Base-by-base conservation (phyloP, 2,113 vertebrate genomes). In the Thinocorus orbignyianus region DNA sequence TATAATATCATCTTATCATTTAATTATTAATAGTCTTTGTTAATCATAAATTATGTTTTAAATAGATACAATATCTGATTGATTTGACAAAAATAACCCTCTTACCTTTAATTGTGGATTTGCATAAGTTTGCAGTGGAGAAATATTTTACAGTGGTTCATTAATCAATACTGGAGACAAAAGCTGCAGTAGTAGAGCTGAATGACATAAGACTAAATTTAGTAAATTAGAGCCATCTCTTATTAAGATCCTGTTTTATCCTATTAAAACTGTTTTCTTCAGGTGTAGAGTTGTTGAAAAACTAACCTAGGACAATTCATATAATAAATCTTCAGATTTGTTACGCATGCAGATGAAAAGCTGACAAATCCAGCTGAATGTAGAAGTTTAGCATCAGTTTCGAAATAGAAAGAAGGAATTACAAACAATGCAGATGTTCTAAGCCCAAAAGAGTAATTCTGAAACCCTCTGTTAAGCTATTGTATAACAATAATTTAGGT, bases 11-110 rank as follows among this genome's bases (percentile, higher is more conserved):
- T 66, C 35, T 88, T 81, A 85, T 85, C 33, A 92, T 96, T 96
- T 88, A 96, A 94, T 97, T 95, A 96, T 95, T 86, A 93, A 69
- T 55, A 57, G 23, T 4, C 54, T 95, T 87, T 86, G 31, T 83
- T 93, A 95, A 96, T 96, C 12, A 96, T 97, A 96, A 93, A 97
- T 97, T 97, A 93, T 95, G 17, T 93, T 96, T 96, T 69, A 96
- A 97, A 93, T 86, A 92, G 64, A 93, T 93, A 95, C 55, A 91
- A 84, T 92, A 91, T 68, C 68, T 94, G 91, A 95, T 88, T 95
- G 91, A 96, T 97, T 96, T 97, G 92, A 64, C 69, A 88, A 92
- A 97, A 97, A 97, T 89, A 96, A 65, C 41, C 26, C 20, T 77
- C 51, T 93, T 90, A 87, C 64, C 54, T 88, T 94, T 97, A 80